A percentile compares a stretch with the other conserved stretches of the same genome.
These are phyloP conservation scores for Melieria omissa DNA, from an alignment of 2,888 invertebrate species.

Conservation along the genomic window DNA sequence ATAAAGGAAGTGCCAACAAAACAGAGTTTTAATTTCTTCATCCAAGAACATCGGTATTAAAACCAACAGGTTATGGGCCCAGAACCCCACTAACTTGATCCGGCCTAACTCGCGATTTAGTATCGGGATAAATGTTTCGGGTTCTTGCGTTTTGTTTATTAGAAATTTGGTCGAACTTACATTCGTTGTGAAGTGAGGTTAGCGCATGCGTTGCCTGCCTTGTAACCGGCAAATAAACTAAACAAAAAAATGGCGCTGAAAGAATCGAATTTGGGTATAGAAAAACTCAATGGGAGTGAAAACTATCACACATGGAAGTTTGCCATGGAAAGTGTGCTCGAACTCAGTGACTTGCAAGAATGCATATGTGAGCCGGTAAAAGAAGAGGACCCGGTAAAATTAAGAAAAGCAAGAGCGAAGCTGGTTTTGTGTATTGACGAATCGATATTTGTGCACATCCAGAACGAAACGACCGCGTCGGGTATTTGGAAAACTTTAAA, in stretches of 20 bases:
- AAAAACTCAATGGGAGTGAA: slow-evolving; percentile 29
- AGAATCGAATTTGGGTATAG: slow-evolving; percentile 21
- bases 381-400: slow-evolving; percentile 21
- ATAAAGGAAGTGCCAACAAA: too few species aligned
- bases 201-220: neutral
- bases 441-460: too few species aligned
- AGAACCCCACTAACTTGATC: neutral
- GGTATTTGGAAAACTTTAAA: too few species aligned
- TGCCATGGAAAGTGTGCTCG: slow-evolving; percentile 28
- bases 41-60: too few species aligned
- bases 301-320: slow-evolving; percentile 34
- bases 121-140: neutral
- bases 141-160: neutral
- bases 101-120: slow-evolving; percentile 1
- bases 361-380: slow-evolving; percentile 25
- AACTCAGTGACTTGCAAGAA: slow-evolving; percentile 13
- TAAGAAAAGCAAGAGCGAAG: slow-evolving; percentile 29
- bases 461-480: too few species aligned
- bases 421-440: slow-evolving; percentile 30
- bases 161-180: neutral
- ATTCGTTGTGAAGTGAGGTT: slow-evolving; percentile 15
- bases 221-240: neutral
- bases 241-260: neutral
- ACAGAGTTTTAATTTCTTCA: too few species aligned
- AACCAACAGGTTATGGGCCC: neutral